Conservation (phyloP, 2,113 vertebrate species). For the Sphaerodactylus townsendi region DNA sequence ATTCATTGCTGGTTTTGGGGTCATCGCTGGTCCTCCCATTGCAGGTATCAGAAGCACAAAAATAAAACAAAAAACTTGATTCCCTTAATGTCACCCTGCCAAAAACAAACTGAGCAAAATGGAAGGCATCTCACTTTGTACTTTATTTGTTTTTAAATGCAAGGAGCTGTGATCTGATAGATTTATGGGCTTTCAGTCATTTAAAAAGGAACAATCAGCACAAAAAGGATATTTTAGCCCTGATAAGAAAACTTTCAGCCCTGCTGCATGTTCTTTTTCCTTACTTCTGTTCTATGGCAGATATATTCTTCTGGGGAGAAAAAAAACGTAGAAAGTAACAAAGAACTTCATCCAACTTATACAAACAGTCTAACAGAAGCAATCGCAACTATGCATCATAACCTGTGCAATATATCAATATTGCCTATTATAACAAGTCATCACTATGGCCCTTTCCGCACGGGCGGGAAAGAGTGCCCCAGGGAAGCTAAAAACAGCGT, state of each 20-base stretch:
- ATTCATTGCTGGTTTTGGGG: slow-evolving; percentile 88
- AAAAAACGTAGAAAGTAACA: neutral
- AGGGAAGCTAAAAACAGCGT: no score
- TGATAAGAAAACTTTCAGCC: no score
- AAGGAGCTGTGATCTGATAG: neutral
- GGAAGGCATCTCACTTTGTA: neutral
- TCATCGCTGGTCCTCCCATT: slow-evolving; percentile 86
- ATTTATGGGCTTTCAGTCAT: neutral
- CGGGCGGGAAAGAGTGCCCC: no score
- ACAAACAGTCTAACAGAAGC: neutral
- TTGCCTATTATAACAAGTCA: neutral
- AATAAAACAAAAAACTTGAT: neutral
- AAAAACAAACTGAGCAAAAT: neutral
- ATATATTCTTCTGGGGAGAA: neutral
- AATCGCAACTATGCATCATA: neutral
- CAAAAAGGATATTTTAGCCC: neutral
- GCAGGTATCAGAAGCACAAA: slow-evolving; percentile 78
- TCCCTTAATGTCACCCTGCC: neutral
- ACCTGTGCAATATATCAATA: neutral
- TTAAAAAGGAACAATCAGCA: neutral
- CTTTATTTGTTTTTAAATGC: neutral
- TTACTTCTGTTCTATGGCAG: neutral
- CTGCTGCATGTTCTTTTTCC: neutral
- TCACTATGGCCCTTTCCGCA: no score
- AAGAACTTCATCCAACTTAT: neutral